Percentiles rank a stretch among this genome's conserved stretches.
Conservation (phyloP, 2,888 invertebrate species). For the Acronicta psi region DNA sequence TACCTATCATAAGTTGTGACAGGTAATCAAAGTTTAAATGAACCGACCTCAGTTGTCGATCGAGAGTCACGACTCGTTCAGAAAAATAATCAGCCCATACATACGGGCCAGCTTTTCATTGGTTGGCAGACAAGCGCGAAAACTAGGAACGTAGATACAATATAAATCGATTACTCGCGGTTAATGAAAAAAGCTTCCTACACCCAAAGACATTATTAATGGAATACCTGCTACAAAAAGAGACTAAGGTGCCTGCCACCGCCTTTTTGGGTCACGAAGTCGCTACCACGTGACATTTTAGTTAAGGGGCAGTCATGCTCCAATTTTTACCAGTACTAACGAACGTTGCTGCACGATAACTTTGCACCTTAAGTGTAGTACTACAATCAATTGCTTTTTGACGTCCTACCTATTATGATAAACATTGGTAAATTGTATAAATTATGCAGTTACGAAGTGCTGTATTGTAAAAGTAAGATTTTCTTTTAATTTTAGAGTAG, state of each 20-base stretch:
- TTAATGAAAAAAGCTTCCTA: conserved; percentile 51
- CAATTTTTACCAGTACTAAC: conserved; percentile 17
- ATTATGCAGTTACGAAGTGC: too few species aligned
- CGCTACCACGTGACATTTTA: conserved; percentile 55
- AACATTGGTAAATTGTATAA: too few species aligned
- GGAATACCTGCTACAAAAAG: conserved; percentile 65
- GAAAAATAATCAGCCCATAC: conserved; percentile 34
- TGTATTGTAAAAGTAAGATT: too few species aligned
- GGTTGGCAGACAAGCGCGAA: conserved; percentile 26
- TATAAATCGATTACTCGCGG: conserved; percentile 52
- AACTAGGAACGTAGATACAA: conserved; percentile 40
- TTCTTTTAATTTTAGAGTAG: too few species aligned
- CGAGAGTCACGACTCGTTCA: conserved; percentile 36
- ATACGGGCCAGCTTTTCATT: conserved; percentile 19
- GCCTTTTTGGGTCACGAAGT: conserved; percentile 78
- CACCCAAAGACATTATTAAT: conserved; percentile 64
- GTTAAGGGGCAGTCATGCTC: conserved; percentile 28
- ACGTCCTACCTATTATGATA: too few species aligned
- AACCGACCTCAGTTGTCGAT: conserved; percentile 10
- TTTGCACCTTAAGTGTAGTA: too few species aligned
- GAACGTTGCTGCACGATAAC: not conserved
- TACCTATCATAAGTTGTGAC: not conserved
- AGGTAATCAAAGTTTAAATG: not conserved
- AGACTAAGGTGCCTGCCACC: conserved; percentile 67
- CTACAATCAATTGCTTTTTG: too few species aligned